phyloP scores from a whole-genome alignment of 2,113 vertebrate species.

The Lampris incognitus region DNA sequence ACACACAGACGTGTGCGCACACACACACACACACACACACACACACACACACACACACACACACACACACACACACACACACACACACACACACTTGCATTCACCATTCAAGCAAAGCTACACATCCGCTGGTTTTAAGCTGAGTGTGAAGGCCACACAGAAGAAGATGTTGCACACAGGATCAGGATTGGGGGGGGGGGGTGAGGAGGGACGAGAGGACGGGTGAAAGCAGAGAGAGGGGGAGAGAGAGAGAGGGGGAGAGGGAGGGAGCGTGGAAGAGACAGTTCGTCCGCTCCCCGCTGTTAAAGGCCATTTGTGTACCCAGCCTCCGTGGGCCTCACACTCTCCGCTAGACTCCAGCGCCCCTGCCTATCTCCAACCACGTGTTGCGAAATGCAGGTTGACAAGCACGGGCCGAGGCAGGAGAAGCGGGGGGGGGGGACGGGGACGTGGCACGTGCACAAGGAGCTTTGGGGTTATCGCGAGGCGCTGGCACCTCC shows the following conservation, averaged over 20 bases:
- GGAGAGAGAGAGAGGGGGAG: slow-evolving; percentile 10
- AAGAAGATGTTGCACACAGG: slow-evolving; percentile 26
- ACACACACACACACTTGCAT: slow-evolving; percentile 16
- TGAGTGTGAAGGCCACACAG: slow-evolving; percentile 51
- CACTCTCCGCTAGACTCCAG: slow-evolving; percentile 43
- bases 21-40: slow-evolving; percentile 24
- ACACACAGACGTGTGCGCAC: slow-evolving; percentile 40
- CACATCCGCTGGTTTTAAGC: slow-evolving; percentile 68
- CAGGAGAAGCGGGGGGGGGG: background rate
- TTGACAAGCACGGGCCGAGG: slow-evolving; percentile 39
- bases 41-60: slow-evolving; percentile 29
- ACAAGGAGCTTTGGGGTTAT: slow-evolving; percentile 29
- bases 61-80: slow-evolving; percentile 43
- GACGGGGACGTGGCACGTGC: slow-evolving; percentile 4
- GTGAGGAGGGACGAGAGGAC: slow-evolving; percentile 9
- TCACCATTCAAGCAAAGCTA: slow-evolving; percentile 63
- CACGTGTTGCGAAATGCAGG: slow-evolving; percentile 52
- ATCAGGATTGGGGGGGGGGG: slow-evolving; percentile 4
- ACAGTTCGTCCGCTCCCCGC: slow-evolving; percentile 61
- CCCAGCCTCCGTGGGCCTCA: slow-evolving; percentile 42
- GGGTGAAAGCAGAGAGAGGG: slow-evolving; percentile 10
- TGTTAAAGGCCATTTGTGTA: slow-evolving; percentile 71
- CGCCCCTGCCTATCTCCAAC: slow-evolving; percentile 25
- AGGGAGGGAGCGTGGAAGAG: slow-evolving; percentile 50
- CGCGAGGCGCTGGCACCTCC: slow-evolving; percentile 42